Base-by-base conservation (phyloP, 2,888 invertebrate species). In the Sphaerophoria rueppellii region DNA sequence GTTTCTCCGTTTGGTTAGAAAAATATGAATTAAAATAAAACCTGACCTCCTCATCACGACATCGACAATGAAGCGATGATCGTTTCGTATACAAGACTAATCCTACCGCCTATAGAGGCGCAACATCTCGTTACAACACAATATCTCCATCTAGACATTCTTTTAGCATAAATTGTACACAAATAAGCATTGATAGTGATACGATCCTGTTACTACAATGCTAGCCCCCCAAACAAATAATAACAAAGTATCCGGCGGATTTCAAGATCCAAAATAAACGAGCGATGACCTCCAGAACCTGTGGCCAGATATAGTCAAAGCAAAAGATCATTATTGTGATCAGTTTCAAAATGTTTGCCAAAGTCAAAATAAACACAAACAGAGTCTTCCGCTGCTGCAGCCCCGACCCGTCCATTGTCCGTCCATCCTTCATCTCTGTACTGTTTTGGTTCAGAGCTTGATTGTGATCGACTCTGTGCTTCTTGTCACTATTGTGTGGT, bases 211-310 rank as follows among this genome's bases (percentile, higher is more conserved):
- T 24, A 43, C 12, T 0, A 4, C 4, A 43, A 43, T 9, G 40
- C 40, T 9, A 40, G 4, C 6, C 7, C 7, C 52, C 32, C 54
- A 40, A 67, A 52, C 52, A 24, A 67, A 54, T 54, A 67, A 67
- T 2, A 24, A 43, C 67, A 43, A 67, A 40, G 54, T 54, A 54
- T 67, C 52, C 32, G 37, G 40, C 40, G 40, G 40, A 54, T 67
- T 54, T 32, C 9, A 54, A 72, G 70, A 74, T 78, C 73, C 65
- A 79, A 79, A 75, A 50, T 35, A 65, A 60, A 74, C 71, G 79
- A 75, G 16, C 74, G 71, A 83, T 72, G 82, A 83, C 82, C 82
- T 83, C 79, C 71, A 55, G 71, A 79, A 79, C 55, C 14, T 77
- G 14, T 71, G 74, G 40, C 82, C 82, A 82, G 74, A 74, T 78